Conservation (phyloP, 2,888 invertebrate genomes). For the Coenonympha glycerion region DNA sequence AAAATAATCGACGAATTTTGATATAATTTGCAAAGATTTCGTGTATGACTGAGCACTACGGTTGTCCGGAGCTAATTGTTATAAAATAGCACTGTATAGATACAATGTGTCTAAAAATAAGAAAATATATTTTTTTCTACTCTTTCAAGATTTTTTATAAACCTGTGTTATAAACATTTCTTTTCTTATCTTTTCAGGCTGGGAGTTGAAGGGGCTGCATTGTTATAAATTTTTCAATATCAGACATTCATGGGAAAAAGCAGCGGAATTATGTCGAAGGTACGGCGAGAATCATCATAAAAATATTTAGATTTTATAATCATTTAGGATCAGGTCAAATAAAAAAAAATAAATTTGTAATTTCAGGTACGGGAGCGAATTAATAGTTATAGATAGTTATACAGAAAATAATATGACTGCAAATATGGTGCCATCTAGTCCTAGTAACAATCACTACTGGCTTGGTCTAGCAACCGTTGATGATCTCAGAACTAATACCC, state of each 20-base stretch:
- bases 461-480: constrained; percentile 92
- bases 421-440: constrained; percentile 81
- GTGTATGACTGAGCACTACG: too few relatives aligned
- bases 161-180: too few relatives aligned
- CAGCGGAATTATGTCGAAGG: constrained; percentile 96
- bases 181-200: constrained; percentile 84
- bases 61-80: too few relatives aligned
- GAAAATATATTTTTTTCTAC: too few relatives aligned
- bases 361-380: constrained; percentile 93
- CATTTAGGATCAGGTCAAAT: not conserved
- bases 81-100: too few relatives aligned
- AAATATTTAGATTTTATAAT: not conserved
- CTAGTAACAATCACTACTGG: constrained; percentile 89
- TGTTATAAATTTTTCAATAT: constrained; percentile 98
- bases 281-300: constrained; percentile 41
- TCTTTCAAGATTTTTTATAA: not conserved
- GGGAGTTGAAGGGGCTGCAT: constrained; percentile 92
- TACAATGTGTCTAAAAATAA: too few relatives aligned
- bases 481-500: constrained; percentile 93
- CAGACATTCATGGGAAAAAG: constrained; percentile 96
- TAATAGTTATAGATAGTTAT: constrained; percentile 93
- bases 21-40: too few relatives aligned
- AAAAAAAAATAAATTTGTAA: not conserved
- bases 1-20: too few relatives aligned
- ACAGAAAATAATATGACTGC: constrained; percentile 94